These are phyloP conservation scores for Pachypanchax playfairii DNA, from an alignment of 2,113 vertebrate species.

Conservation along the genomic window DNA sequence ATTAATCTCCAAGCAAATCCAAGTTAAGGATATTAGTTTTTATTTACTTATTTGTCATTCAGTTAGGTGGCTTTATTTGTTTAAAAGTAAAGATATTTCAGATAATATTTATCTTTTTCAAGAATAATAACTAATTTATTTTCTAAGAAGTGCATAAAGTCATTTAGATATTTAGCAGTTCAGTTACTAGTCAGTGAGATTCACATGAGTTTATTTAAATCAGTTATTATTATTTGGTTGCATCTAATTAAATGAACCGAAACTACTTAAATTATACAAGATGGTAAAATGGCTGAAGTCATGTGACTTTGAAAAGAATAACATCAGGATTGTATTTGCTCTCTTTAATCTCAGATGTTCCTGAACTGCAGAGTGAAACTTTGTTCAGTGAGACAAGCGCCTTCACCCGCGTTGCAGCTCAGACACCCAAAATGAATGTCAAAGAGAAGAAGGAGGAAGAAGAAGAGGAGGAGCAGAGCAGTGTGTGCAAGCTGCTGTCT, in stretches of 20 bases:
- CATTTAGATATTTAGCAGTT: no score
- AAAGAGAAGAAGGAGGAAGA: slow-evolving; percentile 6
- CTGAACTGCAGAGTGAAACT: slow-evolving; percentile 28
- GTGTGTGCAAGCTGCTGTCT: slow-evolving; percentile 53
- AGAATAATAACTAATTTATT: no score
- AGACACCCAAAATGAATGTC: slow-evolving; percentile 37
- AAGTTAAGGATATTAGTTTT: neutral
- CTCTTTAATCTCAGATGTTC: slow-evolving; percentile 32
- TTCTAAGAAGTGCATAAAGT: no score
- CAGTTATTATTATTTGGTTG: no score
- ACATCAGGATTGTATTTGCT: neutral
- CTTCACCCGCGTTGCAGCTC: slow-evolving; percentile 63
- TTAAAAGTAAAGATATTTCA: neutral
- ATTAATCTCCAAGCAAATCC: neutral
- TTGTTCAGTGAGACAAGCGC: slow-evolving; percentile 69
- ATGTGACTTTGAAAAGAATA: no score
- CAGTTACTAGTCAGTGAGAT: no score
- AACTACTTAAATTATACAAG: no score
- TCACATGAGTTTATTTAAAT: no score
- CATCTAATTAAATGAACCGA: no score
- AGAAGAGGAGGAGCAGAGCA: slow-evolving; percentile 40
- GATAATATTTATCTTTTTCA: no score
- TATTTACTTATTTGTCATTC: neutral
- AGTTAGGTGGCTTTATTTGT: neutral
- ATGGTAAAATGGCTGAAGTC: no score